A percentile compares a stretch with the other conserved stretches of the same genome.
These are phyloP conservation scores for Sphaeramia orbicularis DNA, from an alignment of 2,797 vertebrate genomes.

Conservation along the genomic window DNA sequence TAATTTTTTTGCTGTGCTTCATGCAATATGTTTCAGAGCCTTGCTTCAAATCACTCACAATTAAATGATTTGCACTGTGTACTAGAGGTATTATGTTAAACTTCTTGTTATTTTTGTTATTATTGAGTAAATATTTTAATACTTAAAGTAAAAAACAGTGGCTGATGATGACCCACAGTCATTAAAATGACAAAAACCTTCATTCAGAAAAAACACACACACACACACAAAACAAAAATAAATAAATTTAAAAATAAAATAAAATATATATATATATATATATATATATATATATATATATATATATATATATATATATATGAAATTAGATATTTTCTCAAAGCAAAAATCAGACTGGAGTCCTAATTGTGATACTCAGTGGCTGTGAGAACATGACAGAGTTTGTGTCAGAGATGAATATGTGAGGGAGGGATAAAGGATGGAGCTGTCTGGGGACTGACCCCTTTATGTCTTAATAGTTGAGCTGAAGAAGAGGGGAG, in stretches of 20 bases:
- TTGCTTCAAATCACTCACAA: conserved; percentile 24
- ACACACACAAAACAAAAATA: too few relatives aligned
- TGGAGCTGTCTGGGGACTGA: conserved; percentile 64
- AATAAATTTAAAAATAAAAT: too few relatives aligned
- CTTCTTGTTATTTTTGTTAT: neutral
- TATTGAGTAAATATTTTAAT: neutral
- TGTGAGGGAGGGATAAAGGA: conserved; percentile 45
- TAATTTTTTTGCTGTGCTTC: conserved; percentile 30
- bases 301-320: too few relatives aligned
- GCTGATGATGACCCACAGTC: neutral
- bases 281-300: too few relatives aligned
- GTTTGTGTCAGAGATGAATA: conserved; percentile 36
- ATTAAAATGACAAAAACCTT: neutral
- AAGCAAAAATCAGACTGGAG: neutral
- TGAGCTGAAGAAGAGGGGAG: conserved; percentile 64
- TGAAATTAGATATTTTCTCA: neutral
- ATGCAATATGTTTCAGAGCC: conserved; percentile 32
- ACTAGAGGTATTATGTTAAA: conserved; percentile 5
- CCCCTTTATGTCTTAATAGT: conserved; percentile 75
- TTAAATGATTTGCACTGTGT: conserved; percentile 23
- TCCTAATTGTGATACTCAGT: conserved; percentile 18
- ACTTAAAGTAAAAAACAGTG: neutral
- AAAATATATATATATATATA: too few relatives aligned
- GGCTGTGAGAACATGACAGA: conserved; percentile 9
- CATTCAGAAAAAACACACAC: neutral